phyloP scores from a whole-genome alignment of 2,797 vertebrate genomes.

The Acrocephalus scirpaceus region DNA sequence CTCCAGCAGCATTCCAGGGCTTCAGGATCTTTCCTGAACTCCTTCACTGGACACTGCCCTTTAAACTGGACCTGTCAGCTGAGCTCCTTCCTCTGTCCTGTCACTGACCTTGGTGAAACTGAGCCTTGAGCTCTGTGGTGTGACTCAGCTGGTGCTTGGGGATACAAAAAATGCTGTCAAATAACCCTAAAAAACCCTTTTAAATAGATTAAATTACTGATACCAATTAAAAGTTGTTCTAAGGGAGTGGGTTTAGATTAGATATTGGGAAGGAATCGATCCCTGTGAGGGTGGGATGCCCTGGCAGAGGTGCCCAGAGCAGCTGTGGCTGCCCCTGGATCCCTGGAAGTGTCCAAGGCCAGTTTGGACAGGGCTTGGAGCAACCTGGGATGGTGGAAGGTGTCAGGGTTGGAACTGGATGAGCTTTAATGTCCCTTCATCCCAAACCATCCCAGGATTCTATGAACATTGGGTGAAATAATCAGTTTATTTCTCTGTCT shows the following conservation, averaged over 20 bases:
- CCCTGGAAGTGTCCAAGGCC: background rate
- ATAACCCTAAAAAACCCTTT: fast-evolving
- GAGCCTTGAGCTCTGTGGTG: too few relatives aligned
- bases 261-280: background rate
- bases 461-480: background rate
- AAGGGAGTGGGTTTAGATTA: background rate
- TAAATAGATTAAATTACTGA: background rate
- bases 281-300: background rate
- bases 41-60: background rate
- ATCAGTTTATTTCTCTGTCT: background rate
- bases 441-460: background rate
- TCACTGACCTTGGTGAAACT: background rate
- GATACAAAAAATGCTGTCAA: background rate
- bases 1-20: background rate
- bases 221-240: background rate
- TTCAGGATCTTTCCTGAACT: background rate
- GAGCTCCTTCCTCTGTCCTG: background rate
- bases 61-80: background rate
- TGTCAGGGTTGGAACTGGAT: background rate
- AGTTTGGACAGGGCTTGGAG: background rate
- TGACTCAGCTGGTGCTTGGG: background rate
- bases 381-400: fast-evolving
- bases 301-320: background rate
- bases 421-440: background rate
- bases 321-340: background rate